These are phyloP conservation scores for Smutsia gigantea DNA, from an alignment of 2,797 vertebrate genomes.

Conservation along the genomic window DNA sequence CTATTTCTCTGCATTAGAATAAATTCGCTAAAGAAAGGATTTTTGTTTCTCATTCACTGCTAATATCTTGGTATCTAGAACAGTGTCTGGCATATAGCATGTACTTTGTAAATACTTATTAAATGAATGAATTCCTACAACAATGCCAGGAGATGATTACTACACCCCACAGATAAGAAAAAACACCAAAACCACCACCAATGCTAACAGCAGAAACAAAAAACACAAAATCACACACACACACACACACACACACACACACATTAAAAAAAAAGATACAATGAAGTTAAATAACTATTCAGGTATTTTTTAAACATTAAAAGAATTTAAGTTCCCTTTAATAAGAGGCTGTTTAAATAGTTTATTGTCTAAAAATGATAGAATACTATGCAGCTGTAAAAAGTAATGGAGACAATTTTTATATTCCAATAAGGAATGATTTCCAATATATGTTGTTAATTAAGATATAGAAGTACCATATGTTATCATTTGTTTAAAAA, in stretches of 20 bases:
- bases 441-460: neutral
- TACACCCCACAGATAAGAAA: neutral
- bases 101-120: constrained; percentile 30
- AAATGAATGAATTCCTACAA: constrained; percentile 23
- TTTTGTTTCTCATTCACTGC: neutral
- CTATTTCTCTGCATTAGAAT: neutral
- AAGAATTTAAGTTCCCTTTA: neutral
- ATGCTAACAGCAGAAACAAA: neutral
- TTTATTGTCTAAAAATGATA: neutral
- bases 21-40: neutral
- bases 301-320: neutral
- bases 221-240: neutral
- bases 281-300: neutral
- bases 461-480: neutral
- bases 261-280: neutral
- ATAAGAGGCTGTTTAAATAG: neutral
- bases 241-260: no score
- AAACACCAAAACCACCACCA: neutral
- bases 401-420: neutral
- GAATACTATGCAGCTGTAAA: neutral
- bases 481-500: constrained; percentile 6
- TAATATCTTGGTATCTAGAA: constrained; percentile 7
- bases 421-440: neutral
- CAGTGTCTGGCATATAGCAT: neutral
- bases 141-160: neutral